Evolutionary conservation across 2,113 vertebrate genomes (phyloP).

Genomic region (Myotis davidii): DNA sequence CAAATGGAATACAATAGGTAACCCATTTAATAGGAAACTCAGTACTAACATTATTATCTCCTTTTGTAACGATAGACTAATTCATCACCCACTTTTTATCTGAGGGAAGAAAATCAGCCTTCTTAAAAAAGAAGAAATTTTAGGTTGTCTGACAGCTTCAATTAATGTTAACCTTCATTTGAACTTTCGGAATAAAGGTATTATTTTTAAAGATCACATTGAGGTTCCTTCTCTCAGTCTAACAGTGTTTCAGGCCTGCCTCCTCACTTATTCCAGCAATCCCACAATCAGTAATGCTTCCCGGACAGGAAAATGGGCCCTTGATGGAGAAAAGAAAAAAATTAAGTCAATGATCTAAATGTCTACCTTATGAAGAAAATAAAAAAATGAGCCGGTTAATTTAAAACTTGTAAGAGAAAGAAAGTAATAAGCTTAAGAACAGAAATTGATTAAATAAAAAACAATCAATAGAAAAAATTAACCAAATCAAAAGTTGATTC

Average conservation of each 20-base stretch:
- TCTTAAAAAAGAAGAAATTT: conserved; percentile 52
- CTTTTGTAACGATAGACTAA: conserved; percentile 55
- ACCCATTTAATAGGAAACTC: conserved; percentile 57
- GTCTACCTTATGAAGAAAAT: not conserved
- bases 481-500: not conserved
- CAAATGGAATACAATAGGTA: conserved; percentile 39
- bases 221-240: conserved; percentile 11
- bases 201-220: conserved; percentile 31
- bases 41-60: conserved; percentile 47
- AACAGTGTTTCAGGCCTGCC: not conserved
- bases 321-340: not conserved
- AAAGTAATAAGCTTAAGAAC: not conserved
- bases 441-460: conserved; percentile 3
- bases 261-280: not conserved
- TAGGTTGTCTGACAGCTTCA: conserved; percentile 50
- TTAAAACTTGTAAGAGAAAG: not conserved
- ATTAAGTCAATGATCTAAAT: not conserved
- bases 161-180: conserved; percentile 61
- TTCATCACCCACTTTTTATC: conserved; percentile 66
- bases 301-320: not conserved
- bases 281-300: not conserved
- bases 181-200: conserved; percentile 59
- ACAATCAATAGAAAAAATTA: not conserved
- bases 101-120: conserved; percentile 37
- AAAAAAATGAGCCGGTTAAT: not conserved